A percentile compares a stretch with the other conserved stretches of the same genome.
phyloP scores from a whole-genome alignment of 1,140 invertebrate genomes.

The Caenorhabditis latens region DNA sequence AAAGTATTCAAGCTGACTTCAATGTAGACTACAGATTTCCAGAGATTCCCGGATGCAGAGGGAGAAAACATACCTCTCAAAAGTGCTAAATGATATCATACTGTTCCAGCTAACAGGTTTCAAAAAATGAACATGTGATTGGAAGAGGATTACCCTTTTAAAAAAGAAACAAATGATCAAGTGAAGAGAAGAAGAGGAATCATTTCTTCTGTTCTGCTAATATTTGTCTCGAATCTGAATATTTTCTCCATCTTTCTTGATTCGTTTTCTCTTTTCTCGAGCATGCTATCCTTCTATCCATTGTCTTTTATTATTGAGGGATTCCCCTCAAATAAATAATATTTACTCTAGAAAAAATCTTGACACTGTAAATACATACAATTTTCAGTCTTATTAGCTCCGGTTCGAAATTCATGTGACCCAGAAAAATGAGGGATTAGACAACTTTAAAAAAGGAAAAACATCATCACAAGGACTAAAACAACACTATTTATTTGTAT shows the following conservation, averaged over 20 bases:
- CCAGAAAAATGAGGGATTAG: too few species aligned
- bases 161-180: neutral
- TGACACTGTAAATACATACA: too few species aligned
- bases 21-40: too few species aligned
- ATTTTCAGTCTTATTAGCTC: neutral
- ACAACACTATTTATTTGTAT: neutral
- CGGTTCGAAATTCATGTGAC: neutral
- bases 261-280: too few species aligned
- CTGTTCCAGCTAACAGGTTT: conserved; percentile 2
- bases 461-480: neutral
- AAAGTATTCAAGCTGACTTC: neutral
- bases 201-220: neutral
- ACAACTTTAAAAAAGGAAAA: neutral
- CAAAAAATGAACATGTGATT: neutral
- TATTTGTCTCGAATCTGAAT: neutral
- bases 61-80: neutral
- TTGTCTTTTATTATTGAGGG: too few species aligned
- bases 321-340: too few species aligned
- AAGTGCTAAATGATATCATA: conserved; percentile 1
- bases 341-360: too few species aligned
- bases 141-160: neutral
- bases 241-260: too few species aligned
- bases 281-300: too few species aligned
- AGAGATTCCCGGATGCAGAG: neutral
- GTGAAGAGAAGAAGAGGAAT: neutral